phyloP scores from a whole-genome alignment of 30 jellyfish, hydroid and myxozoan genomes.

The Hydractinia symbiolongicarpus region DNA sequence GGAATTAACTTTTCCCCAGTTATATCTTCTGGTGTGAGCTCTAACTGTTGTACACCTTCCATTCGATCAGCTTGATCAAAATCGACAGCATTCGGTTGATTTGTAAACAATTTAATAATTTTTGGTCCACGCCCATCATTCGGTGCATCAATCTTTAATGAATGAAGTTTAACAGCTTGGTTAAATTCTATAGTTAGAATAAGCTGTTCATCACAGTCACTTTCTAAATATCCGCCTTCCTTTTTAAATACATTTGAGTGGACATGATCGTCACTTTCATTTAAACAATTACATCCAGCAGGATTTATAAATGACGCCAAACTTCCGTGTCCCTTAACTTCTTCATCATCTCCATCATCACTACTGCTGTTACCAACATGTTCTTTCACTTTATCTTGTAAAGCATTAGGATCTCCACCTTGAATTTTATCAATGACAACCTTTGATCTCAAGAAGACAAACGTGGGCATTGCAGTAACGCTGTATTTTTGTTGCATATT shows the following conservation, averaged over 20 bases:
- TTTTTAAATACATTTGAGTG: slow-evolving; percentile 43
- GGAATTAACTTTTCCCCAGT: slow-evolving; percentile 57
- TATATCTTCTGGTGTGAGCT: slow-evolving; percentile 62
- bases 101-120: slow-evolving; percentile 46
- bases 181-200: slow-evolving; percentile 43
- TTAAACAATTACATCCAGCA: slow-evolving; percentile 67
- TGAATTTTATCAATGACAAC: slow-evolving; percentile 56
- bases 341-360: slow-evolving; percentile 34
- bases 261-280: slow-evolving; percentile 70
- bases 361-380: slow-evolving; percentile 20
- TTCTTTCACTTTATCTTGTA: slow-evolving; percentile 43
- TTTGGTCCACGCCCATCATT: slow-evolving; percentile 86
- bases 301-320: slow-evolving; percentile 31
- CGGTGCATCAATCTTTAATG: slow-evolving; percentile 74
- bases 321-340: slow-evolving; percentile 56
- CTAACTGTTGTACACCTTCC: slow-evolving; percentile 59
- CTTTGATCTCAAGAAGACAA: slow-evolving; percentile 51
- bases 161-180: slow-evolving; percentile 80
- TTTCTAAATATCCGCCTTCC: slow-evolving; percentile 54
- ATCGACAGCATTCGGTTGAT: slow-evolving; percentile 73
- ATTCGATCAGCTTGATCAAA: slow-evolving; percentile 86
- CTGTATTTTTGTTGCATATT: slow-evolving; percentile 45
- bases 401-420: slow-evolving; percentile 71
- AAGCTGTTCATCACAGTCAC: slow-evolving; percentile 91
- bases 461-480: slow-evolving; percentile 81